Percentiles rank a stretch among this genome's conserved stretches.
Evolutionary conservation across 2,797 vertebrate genomes (phyloP).

Genomic region (Catostomus latipinnis): DNA sequence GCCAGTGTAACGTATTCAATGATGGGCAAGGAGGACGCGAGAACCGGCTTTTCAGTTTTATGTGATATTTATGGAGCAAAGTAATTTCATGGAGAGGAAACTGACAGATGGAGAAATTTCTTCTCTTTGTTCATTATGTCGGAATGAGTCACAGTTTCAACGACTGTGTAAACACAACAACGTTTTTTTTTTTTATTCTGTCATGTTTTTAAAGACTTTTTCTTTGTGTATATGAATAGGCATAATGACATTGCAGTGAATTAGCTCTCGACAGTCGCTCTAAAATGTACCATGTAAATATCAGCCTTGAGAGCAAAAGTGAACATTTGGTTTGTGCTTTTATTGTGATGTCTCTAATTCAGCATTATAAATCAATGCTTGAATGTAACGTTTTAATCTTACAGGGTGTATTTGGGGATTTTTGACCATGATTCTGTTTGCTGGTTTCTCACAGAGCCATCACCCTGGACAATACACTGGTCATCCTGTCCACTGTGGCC

Average conservation of each 20-base stretch:
- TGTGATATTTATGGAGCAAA: constrained; percentile 15
- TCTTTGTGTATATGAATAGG: constrained; percentile 12
- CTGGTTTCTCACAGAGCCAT: constrained; percentile 78
- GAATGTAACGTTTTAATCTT: constrained; percentile 17
- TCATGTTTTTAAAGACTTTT: constrained; percentile 15
- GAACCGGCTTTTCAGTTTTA: neutral
- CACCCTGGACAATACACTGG: constrained; percentile 87
- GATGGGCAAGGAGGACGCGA: no score
- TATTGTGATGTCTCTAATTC: constrained; percentile 1
- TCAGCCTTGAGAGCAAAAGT: neutral
- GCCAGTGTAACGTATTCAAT: no score
- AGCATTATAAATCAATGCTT: constrained; percentile 17
- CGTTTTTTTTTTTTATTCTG: no score
- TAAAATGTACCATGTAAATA: constrained; percentile 25
- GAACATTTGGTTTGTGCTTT: constrained; percentile 28
- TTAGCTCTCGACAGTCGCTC: constrained; percentile 32
- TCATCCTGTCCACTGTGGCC: constrained; percentile 87
- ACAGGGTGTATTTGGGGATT: neutral
- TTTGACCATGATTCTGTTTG: neutral
- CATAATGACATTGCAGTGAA: constrained; percentile 16
- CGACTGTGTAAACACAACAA: neutral
- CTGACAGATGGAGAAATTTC: constrained; percentile 31
- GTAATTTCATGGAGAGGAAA: neutral
- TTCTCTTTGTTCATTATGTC: constrained; percentile 14
- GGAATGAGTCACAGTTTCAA: neutral